These are phyloP conservation scores for Endotricha flammealis DNA, from an alignment of 2,888 invertebrate species.

Conservation along the genomic window DNA sequence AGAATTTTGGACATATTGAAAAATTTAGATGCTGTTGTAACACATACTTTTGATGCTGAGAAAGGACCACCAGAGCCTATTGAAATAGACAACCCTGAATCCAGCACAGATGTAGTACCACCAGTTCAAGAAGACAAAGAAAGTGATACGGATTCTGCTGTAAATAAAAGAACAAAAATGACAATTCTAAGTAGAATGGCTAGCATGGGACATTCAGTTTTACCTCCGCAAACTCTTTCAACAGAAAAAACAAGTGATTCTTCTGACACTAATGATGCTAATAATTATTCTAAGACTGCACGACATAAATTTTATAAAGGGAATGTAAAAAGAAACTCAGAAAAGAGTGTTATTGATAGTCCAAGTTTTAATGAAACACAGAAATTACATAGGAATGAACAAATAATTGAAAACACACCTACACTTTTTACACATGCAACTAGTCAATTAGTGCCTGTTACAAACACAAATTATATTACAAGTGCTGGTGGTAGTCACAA, in stretches of 20 bases:
- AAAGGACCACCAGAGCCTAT: conserved; percentile 27
- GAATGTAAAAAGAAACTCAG: conserved; percentile 31
- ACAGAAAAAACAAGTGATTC: conserved; percentile 50
- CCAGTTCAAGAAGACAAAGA: conserved; percentile 29
- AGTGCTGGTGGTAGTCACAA: conserved; percentile 25
- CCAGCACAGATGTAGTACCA: conserved; percentile 14
- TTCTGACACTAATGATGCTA: conserved; percentile 47
- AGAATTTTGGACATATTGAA: conserved; percentile 41
- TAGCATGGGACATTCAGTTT: conserved; percentile 62
- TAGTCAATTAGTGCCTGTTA: conserved; percentile 44
- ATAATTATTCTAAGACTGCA: conserved; percentile 31
- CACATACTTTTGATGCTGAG: conserved; percentile 26
- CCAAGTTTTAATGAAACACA: conserved; percentile 27
- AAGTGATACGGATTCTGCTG: conserved; percentile 58
- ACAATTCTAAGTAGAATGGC: conserved; percentile 65
- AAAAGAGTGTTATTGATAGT: conserved; percentile 28
- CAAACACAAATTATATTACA: conserved; percentile 28
- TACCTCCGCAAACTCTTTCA: conserved; percentile 37
- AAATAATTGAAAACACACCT: conserved; percentile 23
- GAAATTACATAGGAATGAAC: conserved; percentile 24
- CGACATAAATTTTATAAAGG: conserved; percentile 48
- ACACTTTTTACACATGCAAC: conserved; percentile 25
- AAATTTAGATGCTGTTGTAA: conserved; percentile 35
- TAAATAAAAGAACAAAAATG: conserved; percentile 53
- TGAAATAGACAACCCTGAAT: conserved; percentile 14